Base-by-base conservation (phyloP, 2,113 vertebrate species). In the Prochilodus magdalenae region DNA sequence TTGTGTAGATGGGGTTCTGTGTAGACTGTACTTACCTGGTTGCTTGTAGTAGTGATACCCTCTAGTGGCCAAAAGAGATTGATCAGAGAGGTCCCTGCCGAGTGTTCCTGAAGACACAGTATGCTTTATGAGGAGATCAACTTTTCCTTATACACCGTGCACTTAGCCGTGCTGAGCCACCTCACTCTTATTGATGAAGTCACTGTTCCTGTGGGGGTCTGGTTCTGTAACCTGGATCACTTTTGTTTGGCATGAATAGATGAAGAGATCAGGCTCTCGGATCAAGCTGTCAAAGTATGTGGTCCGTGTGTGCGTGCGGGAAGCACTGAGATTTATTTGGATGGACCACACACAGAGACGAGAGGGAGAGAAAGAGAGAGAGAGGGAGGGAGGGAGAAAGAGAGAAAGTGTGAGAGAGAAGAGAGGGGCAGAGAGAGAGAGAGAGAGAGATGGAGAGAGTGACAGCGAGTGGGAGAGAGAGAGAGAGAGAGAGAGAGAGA, bases 281-380 rank as follows among this genome's bases (percentile, higher is more conserved):
- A 70, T 79, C 49, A n/a, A 67, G 63, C 51, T 70, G 77, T 70
- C 27, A 59, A 59, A 2, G 47, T 69, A 69, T 36, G 66, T 36
- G 66, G 66, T 36, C 84, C 91, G 89, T 89, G 89, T 90, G 90
- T 94, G 89, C 40, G 65, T 92, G 87, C 94, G 93, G 91, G 93
- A 94, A 88, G 22, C 18, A 93, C 83, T 83, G 87, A 83, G 83
- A 89, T 93, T 90, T 85, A 89, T 90, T 92, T 53, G 89, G 89
- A 83, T 90, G 92, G 96, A 95, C 95, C 95, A 96, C 96, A 96
- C 95, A 95, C 93, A 93, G 91, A 91, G 60, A 44, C 55, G 85
- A 83, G 66, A 82, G 59, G 16, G 70, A 55, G 51, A 70, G 80
- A 66, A 59, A 55, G 30, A 92, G 30, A 66, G 36, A 80, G 47